Conservation (phyloP, 2,888 invertebrate species). For the Lacanobia wlatinum region DNA sequence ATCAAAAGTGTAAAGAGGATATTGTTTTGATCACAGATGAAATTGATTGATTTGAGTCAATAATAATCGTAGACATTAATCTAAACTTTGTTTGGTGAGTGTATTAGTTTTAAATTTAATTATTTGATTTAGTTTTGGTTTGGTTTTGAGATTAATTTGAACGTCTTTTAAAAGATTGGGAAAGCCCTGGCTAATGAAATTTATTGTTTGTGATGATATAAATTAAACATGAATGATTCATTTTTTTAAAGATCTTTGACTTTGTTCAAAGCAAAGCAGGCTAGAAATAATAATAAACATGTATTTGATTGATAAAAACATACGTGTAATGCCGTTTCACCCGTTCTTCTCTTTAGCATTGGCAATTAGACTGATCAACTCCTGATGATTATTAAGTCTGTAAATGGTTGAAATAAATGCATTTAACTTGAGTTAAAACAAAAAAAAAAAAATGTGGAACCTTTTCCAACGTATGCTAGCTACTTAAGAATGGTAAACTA, state of each 20-base stretch:
- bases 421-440: not conserved
- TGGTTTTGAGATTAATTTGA: not conserved
- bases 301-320: not conserved
- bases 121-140: not conserved
- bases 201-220: not conserved
- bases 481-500: conserved; percentile 16
- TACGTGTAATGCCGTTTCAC: not conserved
- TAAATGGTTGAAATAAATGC: not conserved
- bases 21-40: not conserved
- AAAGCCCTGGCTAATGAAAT: not conserved
- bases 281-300: no score
- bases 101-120: conserved; percentile 28
- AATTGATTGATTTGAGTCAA: conserved; percentile 10
- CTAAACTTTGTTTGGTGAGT: not conserved
- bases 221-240: not conserved
- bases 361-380: not conserved
- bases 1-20: conserved; percentile 5
- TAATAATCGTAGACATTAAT: not conserved
- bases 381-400: no score
- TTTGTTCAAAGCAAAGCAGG: no score
- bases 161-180: not conserved
- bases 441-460: no score
- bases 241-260: no score
- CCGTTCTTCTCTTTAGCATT: not conserved
- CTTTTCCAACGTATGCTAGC: not conserved